A percentile compares a stretch with the other conserved stretches of the same genome.
Evolutionary conservation across 2,888 invertebrate genomes (phyloP).

Genomic region (Prostheceraeus crozeri): DNA sequence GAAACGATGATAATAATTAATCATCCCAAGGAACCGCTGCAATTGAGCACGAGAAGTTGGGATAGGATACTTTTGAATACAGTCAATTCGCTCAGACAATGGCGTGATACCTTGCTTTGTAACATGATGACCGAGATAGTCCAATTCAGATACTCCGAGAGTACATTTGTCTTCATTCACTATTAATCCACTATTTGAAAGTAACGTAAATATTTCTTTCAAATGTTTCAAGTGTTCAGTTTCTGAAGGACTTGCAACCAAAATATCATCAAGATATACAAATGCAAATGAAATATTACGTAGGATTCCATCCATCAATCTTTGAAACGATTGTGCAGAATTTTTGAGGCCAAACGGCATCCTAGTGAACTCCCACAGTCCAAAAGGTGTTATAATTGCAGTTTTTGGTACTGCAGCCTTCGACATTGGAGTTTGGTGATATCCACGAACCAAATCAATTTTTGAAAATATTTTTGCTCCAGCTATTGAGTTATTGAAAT

Average conservation of each 20-base stretch:
- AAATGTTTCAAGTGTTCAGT: not conserved
- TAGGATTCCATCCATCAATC: constrained; percentile 2
- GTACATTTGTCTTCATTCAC: constrained; percentile 1
- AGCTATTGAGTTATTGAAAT: no score
- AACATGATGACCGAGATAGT: constrained; percentile 1
- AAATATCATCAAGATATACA: constrained; percentile 1
- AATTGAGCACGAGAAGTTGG: not conserved
- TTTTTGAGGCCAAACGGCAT: constrained; percentile 32
- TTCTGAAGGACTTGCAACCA: constrained; percentile 11
- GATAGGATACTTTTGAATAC: not conserved
- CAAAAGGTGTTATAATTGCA: constrained; percentile 32
- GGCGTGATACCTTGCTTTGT: constrained; percentile 6
- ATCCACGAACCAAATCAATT: constrained; percentile 31
- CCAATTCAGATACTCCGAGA: constrained; percentile 8
- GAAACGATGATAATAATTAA: constrained; percentile 42
- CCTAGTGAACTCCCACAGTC: constrained; percentile 31
- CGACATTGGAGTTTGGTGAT: constrained; percentile 32
- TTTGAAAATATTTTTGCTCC: no score
- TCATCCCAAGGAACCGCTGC: constrained; percentile 34
- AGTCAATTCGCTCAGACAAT: not conserved
- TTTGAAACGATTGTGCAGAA: constrained; percentile 27
- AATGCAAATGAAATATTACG: not conserved
- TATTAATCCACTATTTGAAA: not conserved
- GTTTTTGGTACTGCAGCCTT: constrained; percentile 25
- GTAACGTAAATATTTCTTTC: not conserved